Evolutionary conservation across 2,797 vertebrate species (phyloP), one percentile per base, ranked within the genome.

Genomic region (Silurus aristotelis): DNA sequence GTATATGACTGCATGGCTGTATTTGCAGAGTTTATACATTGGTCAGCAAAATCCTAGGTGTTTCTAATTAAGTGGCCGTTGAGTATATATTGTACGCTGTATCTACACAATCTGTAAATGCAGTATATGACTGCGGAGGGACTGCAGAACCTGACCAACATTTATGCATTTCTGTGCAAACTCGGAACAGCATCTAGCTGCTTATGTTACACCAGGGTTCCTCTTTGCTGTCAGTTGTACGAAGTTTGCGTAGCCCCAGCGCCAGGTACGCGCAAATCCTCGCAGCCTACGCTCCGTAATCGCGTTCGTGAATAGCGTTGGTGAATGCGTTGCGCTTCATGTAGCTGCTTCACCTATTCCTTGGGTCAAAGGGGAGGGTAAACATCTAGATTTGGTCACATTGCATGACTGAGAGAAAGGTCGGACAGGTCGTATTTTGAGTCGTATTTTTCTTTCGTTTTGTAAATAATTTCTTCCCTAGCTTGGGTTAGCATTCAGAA

Each of bases 351-450:
- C 89, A 66, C 87, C 88, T 61, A 68, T 73, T 89, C 43, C 68
- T 46, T 88, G 87, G 91, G 91, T 94, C 55, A 84, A 93, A 90
- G 90, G 89, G 83, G 81, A 80, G 90, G 92, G 79, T 84, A 88
- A 84, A 87, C 79, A 92, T 92, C 91, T 92, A 92, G 92, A 93
- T 93, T 93, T 87, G 85, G 83, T 89, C 80, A 66, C 43, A 83
- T 82, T 88, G 77, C 27, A 5, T 43, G 38, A 55, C 10, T 20
- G 12, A 55, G 17, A 55, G 19, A 52, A 46, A 14, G 8, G 3
- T 64, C 38, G 15, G 25, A 25, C 22, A 46, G 38, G 12, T 8
- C 48, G 48, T 52, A 52, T 52, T 52, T 52, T 52, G 8, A 52
- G 38, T 63, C 31, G 19, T 61, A 22, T 67, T 66, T 38, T 38